Evolutionary conservation across 2,797 vertebrate species (phyloP).

Genomic region (Mareca strepera): DNA sequence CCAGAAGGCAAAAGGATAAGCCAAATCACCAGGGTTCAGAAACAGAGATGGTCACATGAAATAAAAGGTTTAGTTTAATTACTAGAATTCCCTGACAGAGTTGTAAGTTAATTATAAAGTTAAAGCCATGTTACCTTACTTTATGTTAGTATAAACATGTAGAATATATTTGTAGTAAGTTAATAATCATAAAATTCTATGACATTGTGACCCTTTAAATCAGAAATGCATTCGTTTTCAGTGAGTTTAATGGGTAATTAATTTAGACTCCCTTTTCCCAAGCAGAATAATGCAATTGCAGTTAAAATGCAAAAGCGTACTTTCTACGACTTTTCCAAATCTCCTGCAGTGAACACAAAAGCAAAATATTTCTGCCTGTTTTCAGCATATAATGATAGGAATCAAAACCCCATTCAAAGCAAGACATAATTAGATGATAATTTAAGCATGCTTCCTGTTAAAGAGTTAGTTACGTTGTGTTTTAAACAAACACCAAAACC

Average conservation of each 20-base stretch:
- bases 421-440: neutral
- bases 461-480: neutral
- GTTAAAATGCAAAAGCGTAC: neutral
- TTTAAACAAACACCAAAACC: neutral
- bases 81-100: neutral
- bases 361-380: neutral
- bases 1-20: conserved; percentile 38
- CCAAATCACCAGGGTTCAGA: conserved; percentile 10
- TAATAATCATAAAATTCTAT: neutral
- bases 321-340: neutral
- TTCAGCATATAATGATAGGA: neutral
- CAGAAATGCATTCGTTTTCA: neutral
- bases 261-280: neutral
- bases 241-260: neutral
- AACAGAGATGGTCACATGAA: conserved; percentile 10
- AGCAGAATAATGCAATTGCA: neutral
- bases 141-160: neutral
- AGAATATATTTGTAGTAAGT: neutral
- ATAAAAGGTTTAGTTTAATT: conserved; percentile 37
- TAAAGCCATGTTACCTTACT: neutral
- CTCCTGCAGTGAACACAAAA: neutral
- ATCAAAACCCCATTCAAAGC: neutral
- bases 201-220: neutral
- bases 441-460: neutral
- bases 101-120: conserved; percentile 17